phyloP scores from a whole-genome alignment of 2,797 vertebrate genomes.

The Gobio occitaniae region DNA sequence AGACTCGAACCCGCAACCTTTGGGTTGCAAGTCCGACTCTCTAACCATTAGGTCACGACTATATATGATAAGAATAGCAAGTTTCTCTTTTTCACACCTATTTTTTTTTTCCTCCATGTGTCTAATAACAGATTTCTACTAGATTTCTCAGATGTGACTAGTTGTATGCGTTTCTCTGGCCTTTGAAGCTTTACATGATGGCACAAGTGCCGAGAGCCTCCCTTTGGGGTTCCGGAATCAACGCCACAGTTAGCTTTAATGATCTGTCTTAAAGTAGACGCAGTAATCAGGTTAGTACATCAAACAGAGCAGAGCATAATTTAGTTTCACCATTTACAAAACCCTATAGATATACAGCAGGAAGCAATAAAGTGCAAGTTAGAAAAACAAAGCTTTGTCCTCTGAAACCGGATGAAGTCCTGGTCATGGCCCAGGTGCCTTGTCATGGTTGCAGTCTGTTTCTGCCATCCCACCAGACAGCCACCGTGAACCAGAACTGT shows the following conservation, averaged over 20 bases:
- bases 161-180: constrained; percentile 4
- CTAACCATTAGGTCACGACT: too few relatives aligned
- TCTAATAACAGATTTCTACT: constrained; percentile 10
- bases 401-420: constrained; percentile 44
- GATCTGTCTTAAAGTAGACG: constrained; percentile 40
- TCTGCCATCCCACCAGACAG: constrained; percentile 50
- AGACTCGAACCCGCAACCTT: too few relatives aligned
- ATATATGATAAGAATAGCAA: background rate
- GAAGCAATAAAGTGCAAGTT: constrained; percentile 19
- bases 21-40: too few relatives aligned
- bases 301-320: constrained; percentile 34
- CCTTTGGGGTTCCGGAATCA: constrained; percentile 22
- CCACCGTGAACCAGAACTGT: constrained; percentile 57
- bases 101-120: background rate
- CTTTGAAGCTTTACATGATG: constrained; percentile 28
- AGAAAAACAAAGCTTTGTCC: constrained; percentile 23
- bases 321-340: constrained; percentile 25
- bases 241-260: constrained; percentile 20
- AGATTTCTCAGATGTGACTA: constrained; percentile 4
- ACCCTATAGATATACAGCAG: constrained; percentile 13
- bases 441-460: constrained; percentile 53
- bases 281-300: constrained; percentile 42
- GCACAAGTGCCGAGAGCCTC: constrained; percentile 17
- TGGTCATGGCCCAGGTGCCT: constrained; percentile 47
- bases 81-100: background rate